Base-by-base conservation (phyloP, 2,113 vertebrate species). In the Marmota flaviventris region DNA sequence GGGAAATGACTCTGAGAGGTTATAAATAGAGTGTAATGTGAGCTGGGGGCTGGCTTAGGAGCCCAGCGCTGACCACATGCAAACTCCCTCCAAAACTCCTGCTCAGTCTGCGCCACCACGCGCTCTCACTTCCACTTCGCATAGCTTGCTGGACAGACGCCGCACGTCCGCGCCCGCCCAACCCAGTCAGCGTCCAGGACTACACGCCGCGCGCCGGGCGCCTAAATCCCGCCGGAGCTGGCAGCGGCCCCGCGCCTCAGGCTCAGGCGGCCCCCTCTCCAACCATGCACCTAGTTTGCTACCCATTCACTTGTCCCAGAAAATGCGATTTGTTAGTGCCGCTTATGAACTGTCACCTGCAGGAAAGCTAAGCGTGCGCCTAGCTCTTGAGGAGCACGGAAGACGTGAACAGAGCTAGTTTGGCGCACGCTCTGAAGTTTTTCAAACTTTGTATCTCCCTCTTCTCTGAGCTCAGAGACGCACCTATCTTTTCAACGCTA, bases 21-120 rank as follows among this genome's bases (percentile, higher is more conserved):
- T 99, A 99, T 99, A 99, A 99, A 99, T 99, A 99, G 99, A 99
- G 98, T 99, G 99, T 99, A 99, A 99, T 97, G 99, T 99, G 99
- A 99, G 99, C 99, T 98, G 99, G 99, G 99, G 99, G 99, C 99
- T 99, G 99, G 99, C 99, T 99, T 98, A 99, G 98, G 98, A 98
- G 98, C 99, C 98, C 98, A 78, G 99, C 98, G 98, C 99, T 99
- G 99, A 99, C 99, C 99, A 99, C 99, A 99, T 98, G 99, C 99
- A 98, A 99, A 99, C 99, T 98, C 98, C 98, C 99, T 99, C 99
- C 98, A 96, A 99, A 99, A 98, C 99, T 97, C 98, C 98, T 92
- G 98, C 98, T 96, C 98, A 97, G 82, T 96, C 96, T 93, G 97
- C 82, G 92, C 97, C 73, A 94, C 97, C 76, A 93, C 87, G 87